Base-by-base conservation (phyloP, 2,888 invertebrate genomes). In the Cinara cedri region DNA sequence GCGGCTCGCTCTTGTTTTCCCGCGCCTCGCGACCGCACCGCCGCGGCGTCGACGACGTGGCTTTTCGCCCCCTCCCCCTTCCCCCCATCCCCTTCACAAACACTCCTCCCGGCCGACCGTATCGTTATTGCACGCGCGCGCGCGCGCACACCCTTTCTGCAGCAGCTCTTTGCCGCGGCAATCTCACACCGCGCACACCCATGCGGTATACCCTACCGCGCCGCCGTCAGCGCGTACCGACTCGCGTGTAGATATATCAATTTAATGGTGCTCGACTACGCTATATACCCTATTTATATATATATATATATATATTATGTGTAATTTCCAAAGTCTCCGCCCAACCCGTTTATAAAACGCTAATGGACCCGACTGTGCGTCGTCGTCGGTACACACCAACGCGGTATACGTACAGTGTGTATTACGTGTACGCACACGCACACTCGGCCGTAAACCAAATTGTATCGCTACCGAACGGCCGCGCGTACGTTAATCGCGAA, bases 201-300 rank as follows among this genome's bases (percentile, higher is more conserved):
- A n/a, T n/a, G n/a, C 11, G 4, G 34, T 34, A 3, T 34, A 13
- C 51, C 9, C 9, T 24, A n/a, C 60, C 19, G 26, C 51, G 16
- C 24, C 42, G 1, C 19, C 42, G 2, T 13, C 51, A 4, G 16
- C 16, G 14, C 34, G 14, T 54, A 14, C 34, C 34, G 0, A n/a
- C 13, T 3, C 21, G 51, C 42, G 1, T 42, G 21, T 34, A 62
- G 63, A 74, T 75, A 75, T 65, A 63, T 65, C 63, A 75, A 75
- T 75, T 75, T 65, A 63, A 75, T 74, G 72, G 72, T 74, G 62
- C 63, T 75, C 74, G 74, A 75, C 63, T 75, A 19, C n/a, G 24
- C 11, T 24, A 21, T 21, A 34, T 54, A 16, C 16, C 42, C 21
- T 6, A 19, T 9, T 44, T 4, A 42, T 54, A 66, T 11, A 49